phyloP scores from a whole-genome alignment of 1,140 invertebrate genomes.

The Pachyrhynchus sulphureomaculatus region DNA sequence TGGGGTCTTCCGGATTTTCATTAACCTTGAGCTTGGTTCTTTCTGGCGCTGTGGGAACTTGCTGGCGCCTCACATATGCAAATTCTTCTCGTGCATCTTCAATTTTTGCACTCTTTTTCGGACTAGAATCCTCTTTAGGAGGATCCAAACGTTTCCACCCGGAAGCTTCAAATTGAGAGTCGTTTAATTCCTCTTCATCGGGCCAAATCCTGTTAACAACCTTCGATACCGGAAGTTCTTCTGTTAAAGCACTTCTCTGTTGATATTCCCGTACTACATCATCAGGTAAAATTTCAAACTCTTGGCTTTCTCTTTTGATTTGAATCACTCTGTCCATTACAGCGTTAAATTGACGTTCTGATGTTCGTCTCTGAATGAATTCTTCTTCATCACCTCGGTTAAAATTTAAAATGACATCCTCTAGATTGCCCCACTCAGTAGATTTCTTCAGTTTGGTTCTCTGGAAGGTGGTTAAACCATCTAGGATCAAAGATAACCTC shows the following conservation, averaged over 20 bases:
- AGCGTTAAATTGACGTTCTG: constrained; percentile 44
- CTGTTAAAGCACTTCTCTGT: background rate
- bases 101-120: background rate
- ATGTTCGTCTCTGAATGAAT: constrained; percentile 2
- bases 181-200: constrained; percentile 15
- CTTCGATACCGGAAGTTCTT: background rate
- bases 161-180: constrained; percentile 1
- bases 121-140: background rate
- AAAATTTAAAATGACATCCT: constrained; percentile 65
- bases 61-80: background rate
- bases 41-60: constrained; percentile 15
- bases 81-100: constrained; percentile 7
- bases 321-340: constrained; percentile 48
- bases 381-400: constrained; percentile 33
- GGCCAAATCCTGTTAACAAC: constrained; percentile 21
- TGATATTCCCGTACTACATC: constrained; percentile 8
- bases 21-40: constrained; percentile 9
- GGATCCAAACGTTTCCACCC: constrained; percentile 10
- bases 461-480: constrained; percentile 67
- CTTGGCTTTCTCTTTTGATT: constrained; percentile 43
- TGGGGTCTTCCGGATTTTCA: background rate
- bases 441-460: constrained; percentile 69
- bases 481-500: constrained; percentile 61
- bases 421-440: constrained; percentile 73
- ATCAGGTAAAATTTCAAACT: constrained; percentile 17